phyloP scores from a whole-genome alignment of 2,113 vertebrate species.

The Mesitornis unicolor region DNA sequence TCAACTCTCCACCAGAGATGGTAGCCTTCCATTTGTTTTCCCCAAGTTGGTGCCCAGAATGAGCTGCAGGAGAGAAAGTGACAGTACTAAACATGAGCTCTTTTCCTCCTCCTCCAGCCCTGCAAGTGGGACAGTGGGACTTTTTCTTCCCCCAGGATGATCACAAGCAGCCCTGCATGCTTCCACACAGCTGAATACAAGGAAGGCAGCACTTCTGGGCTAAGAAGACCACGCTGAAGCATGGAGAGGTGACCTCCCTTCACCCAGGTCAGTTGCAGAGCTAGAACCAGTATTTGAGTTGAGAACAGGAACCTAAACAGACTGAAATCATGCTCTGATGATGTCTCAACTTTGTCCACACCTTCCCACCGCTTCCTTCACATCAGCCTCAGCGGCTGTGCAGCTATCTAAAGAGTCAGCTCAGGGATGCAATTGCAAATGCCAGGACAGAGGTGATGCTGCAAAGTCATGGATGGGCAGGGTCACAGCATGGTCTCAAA shows the following conservation, averaged over 20 bases:
- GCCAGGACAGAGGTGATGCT: background rate
- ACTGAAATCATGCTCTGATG: background rate
- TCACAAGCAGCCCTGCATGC: background rate
- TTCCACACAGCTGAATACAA: background rate
- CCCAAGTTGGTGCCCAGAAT: background rate
- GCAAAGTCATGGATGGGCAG: background rate
- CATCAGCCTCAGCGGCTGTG: background rate
- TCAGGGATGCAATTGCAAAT: background rate
- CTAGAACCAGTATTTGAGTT: background rate
- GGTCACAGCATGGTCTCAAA: background rate
- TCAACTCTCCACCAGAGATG: background rate
- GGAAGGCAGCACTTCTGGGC: background rate
- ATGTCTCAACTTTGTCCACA: fast-evolving
- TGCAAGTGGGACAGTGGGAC: fast-evolving
- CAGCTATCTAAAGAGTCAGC: background rate
- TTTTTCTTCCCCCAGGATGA: background rate
- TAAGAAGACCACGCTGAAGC: background rate
- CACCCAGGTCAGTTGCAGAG: background rate
- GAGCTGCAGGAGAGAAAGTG: background rate
- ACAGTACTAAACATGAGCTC: background rate
- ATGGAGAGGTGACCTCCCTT: background rate
- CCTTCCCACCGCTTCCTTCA: background rate
- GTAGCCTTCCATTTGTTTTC: background rate
- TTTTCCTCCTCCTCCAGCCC: background rate
- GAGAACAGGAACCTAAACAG: background rate